These are phyloP conservation scores for Epinephelus coioides DNA, from an alignment of 2,797 vertebrate species.

Conservation along the genomic window DNA sequence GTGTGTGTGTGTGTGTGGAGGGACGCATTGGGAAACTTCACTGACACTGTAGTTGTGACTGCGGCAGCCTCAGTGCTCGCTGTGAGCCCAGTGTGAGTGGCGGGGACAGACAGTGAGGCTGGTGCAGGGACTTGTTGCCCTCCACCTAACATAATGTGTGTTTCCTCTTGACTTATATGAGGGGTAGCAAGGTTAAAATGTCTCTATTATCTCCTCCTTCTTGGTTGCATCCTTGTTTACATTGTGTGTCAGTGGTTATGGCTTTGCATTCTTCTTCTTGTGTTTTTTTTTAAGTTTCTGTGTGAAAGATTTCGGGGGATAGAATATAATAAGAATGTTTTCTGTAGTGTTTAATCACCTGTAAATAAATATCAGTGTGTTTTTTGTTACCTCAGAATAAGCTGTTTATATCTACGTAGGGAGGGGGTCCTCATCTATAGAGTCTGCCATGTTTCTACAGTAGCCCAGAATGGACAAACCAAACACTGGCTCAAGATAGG, in stretches of 20 bases:
- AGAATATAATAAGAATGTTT: too few relatives aligned
- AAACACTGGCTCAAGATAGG: too few relatives aligned
- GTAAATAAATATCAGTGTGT: too few relatives aligned
- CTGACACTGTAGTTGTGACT: slow-evolving; percentile 40
- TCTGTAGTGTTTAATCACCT: too few relatives aligned
- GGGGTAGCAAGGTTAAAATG: background rate
- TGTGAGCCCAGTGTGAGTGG: slow-evolving; percentile 21
- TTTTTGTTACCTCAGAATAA: too few relatives aligned
- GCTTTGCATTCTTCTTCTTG: background rate
- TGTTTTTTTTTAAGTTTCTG: background rate
- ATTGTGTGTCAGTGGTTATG: background rate
- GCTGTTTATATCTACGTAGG: too few relatives aligned
- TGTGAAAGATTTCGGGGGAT: too few relatives aligned
- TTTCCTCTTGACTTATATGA: background rate
- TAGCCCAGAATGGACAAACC: too few relatives aligned
- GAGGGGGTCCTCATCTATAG: too few relatives aligned
- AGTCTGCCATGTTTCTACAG: too few relatives aligned
- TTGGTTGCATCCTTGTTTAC: background rate
- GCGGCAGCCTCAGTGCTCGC: slow-evolving; percentile 59
- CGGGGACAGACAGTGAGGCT: slow-evolving; percentile 37
- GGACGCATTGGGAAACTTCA: slow-evolving; percentile 57
- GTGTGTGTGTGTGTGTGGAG: background rate
- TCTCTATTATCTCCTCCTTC: background rate
- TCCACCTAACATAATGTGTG: background rate
- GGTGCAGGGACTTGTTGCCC: slow-evolving; percentile 76